These are phyloP conservation scores for Lampris megalopsis DNA, from an alignment of 2,113 vertebrate genomes.

Conservation along the genomic window DNA sequence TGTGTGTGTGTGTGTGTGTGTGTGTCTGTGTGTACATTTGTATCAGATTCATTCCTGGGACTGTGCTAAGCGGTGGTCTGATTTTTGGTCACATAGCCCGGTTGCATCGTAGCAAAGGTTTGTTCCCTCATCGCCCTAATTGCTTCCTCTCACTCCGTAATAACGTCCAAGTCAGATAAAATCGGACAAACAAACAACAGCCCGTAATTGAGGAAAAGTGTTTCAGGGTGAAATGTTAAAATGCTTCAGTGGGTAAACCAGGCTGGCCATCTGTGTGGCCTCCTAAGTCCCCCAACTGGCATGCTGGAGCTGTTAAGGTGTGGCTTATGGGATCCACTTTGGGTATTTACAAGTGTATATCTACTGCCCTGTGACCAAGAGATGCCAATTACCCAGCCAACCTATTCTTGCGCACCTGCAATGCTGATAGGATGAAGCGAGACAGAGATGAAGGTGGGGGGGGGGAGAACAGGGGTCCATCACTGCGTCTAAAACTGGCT, in stretches of 20 bases:
- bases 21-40: neutral
- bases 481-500: constrained; percentile 69
- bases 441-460: constrained; percentile 3
- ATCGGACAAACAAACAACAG: constrained; percentile 40
- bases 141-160: constrained; percentile 1
- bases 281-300: constrained; percentile 44
- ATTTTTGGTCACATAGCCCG: neutral
- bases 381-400: constrained; percentile 5
- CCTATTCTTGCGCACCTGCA: constrained; percentile 60
- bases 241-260: constrained; percentile 41
- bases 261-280: constrained; percentile 48
- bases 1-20: neutral
- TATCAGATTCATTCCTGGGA: neutral
- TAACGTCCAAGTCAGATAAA: constrained; percentile 20
- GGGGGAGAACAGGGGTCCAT: neutral
- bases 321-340: constrained; percentile 29
- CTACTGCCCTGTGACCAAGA: constrained; percentile 27
- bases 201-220: constrained; percentile 51
- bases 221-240: constrained; percentile 55
- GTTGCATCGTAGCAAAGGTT: neutral
- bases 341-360: constrained; percentile 10
- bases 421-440: constrained; percentile 49
- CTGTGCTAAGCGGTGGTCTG: neutral
- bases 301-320: constrained; percentile 36
- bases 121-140: neutral